These are phyloP conservation scores for Bubo bubo DNA, from an alignment of 2,113 vertebrate genomes.

Conservation along the genomic window DNA sequence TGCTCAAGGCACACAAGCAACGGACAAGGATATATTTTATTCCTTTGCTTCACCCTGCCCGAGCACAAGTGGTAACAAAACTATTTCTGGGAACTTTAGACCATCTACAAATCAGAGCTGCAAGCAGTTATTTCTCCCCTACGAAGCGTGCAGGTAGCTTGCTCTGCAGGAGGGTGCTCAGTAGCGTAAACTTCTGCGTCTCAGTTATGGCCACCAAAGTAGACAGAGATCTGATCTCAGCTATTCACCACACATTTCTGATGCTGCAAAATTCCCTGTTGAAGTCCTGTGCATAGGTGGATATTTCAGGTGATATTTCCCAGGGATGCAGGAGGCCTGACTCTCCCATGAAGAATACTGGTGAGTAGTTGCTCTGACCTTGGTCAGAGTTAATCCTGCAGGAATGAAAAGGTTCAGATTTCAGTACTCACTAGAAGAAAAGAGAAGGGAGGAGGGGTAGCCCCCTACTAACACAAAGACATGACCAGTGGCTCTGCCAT, in stretches of 20 bases:
- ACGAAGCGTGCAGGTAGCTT: background rate
- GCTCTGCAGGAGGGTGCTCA: background rate
- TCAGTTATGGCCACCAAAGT: background rate
- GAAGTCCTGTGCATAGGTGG: background rate
- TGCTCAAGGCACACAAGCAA: constrained; percentile 21
- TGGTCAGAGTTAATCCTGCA: constrained; percentile 50
- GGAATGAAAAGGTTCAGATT: constrained; percentile 41
- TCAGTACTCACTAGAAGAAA: background rate
- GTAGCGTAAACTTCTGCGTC: background rate
- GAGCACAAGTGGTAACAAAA: background rate
- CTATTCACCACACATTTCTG: background rate
- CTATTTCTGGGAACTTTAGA: background rate
- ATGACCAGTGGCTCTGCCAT: background rate
- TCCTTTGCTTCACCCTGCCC: background rate
- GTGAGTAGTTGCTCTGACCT: constrained; percentile 38
- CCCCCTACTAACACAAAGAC: background rate
- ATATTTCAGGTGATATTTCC: constrained; percentile 8
- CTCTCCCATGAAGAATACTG: background rate
- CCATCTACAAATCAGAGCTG: background rate
- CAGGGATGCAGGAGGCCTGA: background rate
- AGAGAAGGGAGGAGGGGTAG: background rate
- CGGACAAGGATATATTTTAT: constrained; percentile 15
- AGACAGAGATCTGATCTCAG: background rate
- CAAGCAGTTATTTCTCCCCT: background rate
- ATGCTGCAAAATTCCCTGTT: background rate